These are phyloP conservation scores for Sceloporus tristichus DNA, from an alignment of 2,113 vertebrate genomes.

Conservation along the genomic window DNA sequence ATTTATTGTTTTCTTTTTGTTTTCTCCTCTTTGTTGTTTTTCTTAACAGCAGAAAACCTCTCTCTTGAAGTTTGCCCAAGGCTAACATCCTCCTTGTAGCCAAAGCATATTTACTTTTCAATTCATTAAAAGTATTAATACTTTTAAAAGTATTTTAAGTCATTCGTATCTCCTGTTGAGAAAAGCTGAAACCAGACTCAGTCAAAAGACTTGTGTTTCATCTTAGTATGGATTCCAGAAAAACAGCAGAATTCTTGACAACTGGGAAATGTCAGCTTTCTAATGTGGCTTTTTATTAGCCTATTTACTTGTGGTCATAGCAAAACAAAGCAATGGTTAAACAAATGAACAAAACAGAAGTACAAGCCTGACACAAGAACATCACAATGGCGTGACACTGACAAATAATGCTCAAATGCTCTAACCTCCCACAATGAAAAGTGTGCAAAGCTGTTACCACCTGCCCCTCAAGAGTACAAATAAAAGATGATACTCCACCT, in stretches of 20 bases:
- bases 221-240: neutral
- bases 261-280: neutral
- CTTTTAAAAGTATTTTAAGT: too few species aligned
- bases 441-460: fast-evolving
- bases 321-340: conserved; percentile 47
- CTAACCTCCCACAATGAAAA: conserved; percentile 45
- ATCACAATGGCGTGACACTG: neutral
- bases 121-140: too few species aligned
- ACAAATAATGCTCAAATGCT: conserved; percentile 49
- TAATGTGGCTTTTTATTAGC: conserved; percentile 30
- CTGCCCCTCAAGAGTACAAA: conserved; percentile 7
- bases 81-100: too few species aligned
- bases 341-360: conserved; percentile 35
- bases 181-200: neutral
- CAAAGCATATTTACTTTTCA: too few species aligned
- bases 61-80: too few species aligned
- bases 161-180: neutral
- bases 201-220: neutral
- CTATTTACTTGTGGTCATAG: neutral
- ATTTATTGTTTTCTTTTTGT: neutral
- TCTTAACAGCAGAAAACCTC: neutral
- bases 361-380: conserved; percentile 29
- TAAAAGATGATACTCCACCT: conserved; percentile 10
- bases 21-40: neutral
- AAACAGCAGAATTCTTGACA: conserved; percentile 1